phyloP scores from a whole-genome alignment of 2,888 invertebrate genomes.

The Agrilus biguttatus region DNA sequence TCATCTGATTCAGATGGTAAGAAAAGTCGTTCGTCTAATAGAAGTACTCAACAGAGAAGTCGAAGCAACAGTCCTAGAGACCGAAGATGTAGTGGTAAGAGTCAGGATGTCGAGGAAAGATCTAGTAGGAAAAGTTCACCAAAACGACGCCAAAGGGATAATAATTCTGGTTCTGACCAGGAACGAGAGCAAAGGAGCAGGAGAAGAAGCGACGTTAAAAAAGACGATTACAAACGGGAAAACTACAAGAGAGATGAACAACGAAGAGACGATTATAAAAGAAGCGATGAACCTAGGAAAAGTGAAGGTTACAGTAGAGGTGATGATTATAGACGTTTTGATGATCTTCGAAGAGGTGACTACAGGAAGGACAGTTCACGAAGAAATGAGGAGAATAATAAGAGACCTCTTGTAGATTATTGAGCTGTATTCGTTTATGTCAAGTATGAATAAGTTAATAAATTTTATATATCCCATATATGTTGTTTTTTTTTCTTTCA shows the following conservation, averaged over 20 bases:
- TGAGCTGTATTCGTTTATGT: slow-evolving; percentile 5
- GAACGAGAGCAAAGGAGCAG: slow-evolving; percentile 3
- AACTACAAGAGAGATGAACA: slow-evolving; percentile 5
- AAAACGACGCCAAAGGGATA: slow-evolving; percentile 14
- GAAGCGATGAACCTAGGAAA: slow-evolving; percentile 16
- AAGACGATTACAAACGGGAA: slow-evolving; percentile 9
- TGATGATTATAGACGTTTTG: slow-evolving; percentile 16
- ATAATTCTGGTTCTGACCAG: slow-evolving; percentile 5
- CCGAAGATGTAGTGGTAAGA: slow-evolving; percentile 2
- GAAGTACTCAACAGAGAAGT: slow-evolving; percentile 18
- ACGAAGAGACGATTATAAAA: slow-evolving; percentile 12
- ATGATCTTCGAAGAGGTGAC: slow-evolving; percentile 15
- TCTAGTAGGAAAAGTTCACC: slow-evolving; percentile 6
- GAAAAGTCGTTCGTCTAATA: slow-evolving; percentile 20
- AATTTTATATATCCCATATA: no score
- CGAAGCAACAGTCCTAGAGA: slow-evolving; percentile 14
- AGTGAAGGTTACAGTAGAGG: slow-evolving; percentile 10
- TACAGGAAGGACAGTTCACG: slow-evolving; percentile 16
- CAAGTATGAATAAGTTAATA: no score
- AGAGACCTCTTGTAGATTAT: slow-evolving; percentile 21
- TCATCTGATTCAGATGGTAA: slow-evolving; percentile 31
- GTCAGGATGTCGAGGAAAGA: slow-evolving; percentile 11
- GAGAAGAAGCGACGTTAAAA: slow-evolving; percentile 7
- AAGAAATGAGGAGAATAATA: slow-evolving; percentile 20
- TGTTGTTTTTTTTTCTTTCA: no score